phyloP scores from a whole-genome alignment of 2,113 vertebrate species.

The Eudyptes chrysolophus region DNA sequence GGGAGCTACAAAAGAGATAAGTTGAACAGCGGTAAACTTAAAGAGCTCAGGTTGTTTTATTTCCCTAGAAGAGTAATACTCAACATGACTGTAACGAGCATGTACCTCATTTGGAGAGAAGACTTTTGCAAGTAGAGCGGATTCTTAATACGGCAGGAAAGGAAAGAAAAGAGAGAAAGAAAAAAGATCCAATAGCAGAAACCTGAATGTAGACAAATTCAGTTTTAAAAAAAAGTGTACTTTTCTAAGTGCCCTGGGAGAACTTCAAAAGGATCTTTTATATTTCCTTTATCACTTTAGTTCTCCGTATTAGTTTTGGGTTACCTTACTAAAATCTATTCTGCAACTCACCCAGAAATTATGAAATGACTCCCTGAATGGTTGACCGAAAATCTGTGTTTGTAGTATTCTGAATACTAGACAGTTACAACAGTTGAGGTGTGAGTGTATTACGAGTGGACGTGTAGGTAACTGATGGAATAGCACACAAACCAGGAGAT shows the following conservation, averaged over 20 bases:
- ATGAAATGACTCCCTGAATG: neutral
- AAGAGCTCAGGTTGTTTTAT: neutral
- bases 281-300: neutral
- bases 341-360: neutral
- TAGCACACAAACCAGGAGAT: neutral
- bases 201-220: neutral
- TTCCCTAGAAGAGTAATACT: neutral
- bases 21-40: neutral
- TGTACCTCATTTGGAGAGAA: neutral
- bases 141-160: neutral
- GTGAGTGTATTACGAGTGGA: neutral
- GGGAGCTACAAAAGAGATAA: neutral
- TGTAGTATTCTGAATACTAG: neutral
- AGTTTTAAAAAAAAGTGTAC: neutral
- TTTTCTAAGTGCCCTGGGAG: neutral
- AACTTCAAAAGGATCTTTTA: neutral
- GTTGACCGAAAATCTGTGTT: neutral
- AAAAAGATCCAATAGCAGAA: neutral
- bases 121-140: neutral
- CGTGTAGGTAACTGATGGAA: neutral
- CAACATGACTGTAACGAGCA: neutral
- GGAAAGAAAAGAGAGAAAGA: neutral
- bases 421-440: neutral
- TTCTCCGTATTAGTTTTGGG: neutral
- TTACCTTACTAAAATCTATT: neutral